Conservation (phyloP, 2,888 invertebrate species). For the Lochmaea crataegi region DNA sequence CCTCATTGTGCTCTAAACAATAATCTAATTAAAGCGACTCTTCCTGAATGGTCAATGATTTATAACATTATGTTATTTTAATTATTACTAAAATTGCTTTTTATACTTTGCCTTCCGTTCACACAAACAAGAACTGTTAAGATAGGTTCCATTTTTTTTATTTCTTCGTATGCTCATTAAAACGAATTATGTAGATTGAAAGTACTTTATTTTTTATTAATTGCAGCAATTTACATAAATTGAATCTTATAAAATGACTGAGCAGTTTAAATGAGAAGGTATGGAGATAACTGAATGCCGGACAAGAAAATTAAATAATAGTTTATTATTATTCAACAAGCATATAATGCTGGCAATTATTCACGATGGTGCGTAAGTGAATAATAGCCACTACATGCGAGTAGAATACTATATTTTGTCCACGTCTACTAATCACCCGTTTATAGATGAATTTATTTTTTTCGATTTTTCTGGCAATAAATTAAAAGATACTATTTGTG, state of each 20-base stretch:
- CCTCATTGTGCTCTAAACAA: slow-evolving; percentile 24
- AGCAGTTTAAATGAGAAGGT: too few species aligned
- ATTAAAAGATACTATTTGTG: too few species aligned
- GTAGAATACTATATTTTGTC: too few species aligned
- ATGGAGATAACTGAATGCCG: background rate
- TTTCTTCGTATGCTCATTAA: slow-evolving; percentile 10
- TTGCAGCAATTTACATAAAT: slow-evolving; percentile 1
- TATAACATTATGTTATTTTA: slow-evolving; percentile 24
- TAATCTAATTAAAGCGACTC: slow-evolving; percentile 25
- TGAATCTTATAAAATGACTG: background rate
- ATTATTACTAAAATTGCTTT: slow-evolving; percentile 16
- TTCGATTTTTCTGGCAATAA: too few species aligned
- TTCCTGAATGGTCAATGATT: slow-evolving; percentile 25
- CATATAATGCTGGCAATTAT: too few species aligned
- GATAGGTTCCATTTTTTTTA: slow-evolving; percentile 10
- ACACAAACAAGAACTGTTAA: slow-evolving; percentile 18
- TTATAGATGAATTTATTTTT: too few species aligned
- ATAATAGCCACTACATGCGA: too few species aligned
- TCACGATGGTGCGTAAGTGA: too few species aligned
- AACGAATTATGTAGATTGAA: background rate
- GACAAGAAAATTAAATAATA: too few species aligned
- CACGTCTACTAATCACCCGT: too few species aligned
- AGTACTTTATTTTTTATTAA: background rate
- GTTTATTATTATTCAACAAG: too few species aligned
- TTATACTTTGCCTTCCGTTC: slow-evolving; percentile 20